These are phyloP conservation scores for Drosophila pandora DNA, from an alignment of 1,140 invertebrate species.

Conservation along the genomic window DNA sequence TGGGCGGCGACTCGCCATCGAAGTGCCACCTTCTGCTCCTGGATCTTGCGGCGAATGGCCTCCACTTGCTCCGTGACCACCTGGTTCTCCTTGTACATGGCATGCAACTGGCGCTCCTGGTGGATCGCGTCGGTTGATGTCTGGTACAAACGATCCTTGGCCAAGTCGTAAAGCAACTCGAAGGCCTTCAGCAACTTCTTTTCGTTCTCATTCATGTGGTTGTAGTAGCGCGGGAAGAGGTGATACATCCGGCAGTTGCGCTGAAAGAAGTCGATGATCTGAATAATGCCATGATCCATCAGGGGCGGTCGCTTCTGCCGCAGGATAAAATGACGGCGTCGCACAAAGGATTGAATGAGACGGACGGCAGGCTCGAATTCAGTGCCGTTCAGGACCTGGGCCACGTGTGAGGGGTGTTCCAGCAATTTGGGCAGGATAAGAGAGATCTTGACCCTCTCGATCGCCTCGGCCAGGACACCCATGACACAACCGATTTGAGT, in stretches of 20 bases:
- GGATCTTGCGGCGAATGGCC: conserved; percentile 21
- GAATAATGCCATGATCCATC: conserved; percentile 54
- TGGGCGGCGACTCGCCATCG: conserved; percentile 14
- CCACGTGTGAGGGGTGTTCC: conserved; percentile 12
- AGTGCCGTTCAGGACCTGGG: conserved; percentile 18
- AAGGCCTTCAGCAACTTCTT: conserved; percentile 38
- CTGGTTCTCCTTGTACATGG: conserved; percentile 40
- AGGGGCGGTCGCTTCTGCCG: conserved; percentile 41
- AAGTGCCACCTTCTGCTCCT: conserved; percentile 2
- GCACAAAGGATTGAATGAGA: conserved; percentile 41
- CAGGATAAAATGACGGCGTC: conserved; percentile 43
- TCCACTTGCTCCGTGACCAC: conserved; percentile 17
- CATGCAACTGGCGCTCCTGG: conserved; percentile 46
- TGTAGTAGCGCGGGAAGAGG: conserved; percentile 20
- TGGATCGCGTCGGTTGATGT: conserved; percentile 35
- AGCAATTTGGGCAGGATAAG: conserved; percentile 57
- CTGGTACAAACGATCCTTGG: conserved; percentile 34
- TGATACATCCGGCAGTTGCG: conserved; percentile 25
- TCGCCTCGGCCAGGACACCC: conserved; percentile 28
- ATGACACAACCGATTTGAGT: conserved; percentile 42
- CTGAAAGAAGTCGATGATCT: conserved; percentile 69
- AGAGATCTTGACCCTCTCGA: conserved; percentile 57
- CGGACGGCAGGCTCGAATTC: conserved; percentile 23
- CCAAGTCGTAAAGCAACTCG: conserved; percentile 27
- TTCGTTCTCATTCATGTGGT: conserved; percentile 13